These are phyloP conservation scores for Sarcophaga subvicina DNA, from an alignment of 2,888 invertebrate genomes.

Conservation along the genomic window DNA sequence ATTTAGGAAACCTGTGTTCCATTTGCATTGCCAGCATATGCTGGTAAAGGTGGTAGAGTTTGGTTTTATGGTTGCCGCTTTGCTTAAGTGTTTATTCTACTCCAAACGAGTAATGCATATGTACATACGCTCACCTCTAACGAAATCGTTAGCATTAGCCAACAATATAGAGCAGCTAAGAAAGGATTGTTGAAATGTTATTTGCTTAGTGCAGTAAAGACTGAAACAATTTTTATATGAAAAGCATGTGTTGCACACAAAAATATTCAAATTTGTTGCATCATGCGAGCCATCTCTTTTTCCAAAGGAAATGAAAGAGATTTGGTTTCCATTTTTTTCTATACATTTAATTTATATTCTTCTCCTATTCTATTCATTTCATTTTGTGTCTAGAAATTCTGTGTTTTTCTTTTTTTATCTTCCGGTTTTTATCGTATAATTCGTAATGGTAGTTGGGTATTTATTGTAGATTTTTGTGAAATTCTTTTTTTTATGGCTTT, in stretches of 20 bases:
- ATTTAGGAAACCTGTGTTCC: constrained; percentile 39
- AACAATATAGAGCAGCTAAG: neutral
- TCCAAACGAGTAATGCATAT: neutral
- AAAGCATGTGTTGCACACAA: constrained; percentile 53
- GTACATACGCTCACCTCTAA: constrained; percentile 7
- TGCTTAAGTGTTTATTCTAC: constrained; percentile 35
- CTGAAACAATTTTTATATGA: constrained; percentile 44
- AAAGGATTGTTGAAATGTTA: constrained; percentile 35
- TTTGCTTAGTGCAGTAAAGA: constrained; percentile 15
- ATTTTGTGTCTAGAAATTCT: neutral
- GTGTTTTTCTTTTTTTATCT: neutral
- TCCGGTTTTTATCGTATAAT: constrained; percentile 33
- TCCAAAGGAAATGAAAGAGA: constrained; percentile 39
- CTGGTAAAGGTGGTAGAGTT: neutral
- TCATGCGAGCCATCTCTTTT: constrained; percentile 2
- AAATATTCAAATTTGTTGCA: constrained; percentile 48
- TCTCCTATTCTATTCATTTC: constrained; percentile 2
- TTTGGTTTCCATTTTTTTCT: neutral
- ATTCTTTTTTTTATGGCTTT: constrained; percentile 14
- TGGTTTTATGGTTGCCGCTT: constrained; percentile 31
- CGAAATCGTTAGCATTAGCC: neutral
- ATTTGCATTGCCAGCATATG: constrained; percentile 19
- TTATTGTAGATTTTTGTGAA: constrained; percentile 26
- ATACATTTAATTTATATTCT: constrained; percentile 44
- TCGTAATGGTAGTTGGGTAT: constrained; percentile 39